phyloP scores from a whole-genome alignment of 2,113 vertebrate species.

The Procavia capensis region DNA sequence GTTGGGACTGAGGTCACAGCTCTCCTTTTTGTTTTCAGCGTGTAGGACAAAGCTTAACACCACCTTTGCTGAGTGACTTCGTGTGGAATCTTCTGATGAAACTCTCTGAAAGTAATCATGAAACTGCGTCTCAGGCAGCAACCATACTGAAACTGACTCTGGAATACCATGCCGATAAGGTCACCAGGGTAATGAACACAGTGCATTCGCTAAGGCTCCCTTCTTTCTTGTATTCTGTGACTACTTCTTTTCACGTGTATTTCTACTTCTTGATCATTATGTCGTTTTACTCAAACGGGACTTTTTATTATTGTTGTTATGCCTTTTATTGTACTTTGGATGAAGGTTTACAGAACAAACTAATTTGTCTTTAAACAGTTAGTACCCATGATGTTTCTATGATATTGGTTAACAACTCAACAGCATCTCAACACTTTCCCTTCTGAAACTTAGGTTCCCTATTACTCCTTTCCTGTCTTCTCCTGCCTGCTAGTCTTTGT shows the following conservation, averaged over 20 bases:
- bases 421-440: too few relatives aligned
- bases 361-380: too few relatives aligned
- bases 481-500: too few relatives aligned
- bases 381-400: too few relatives aligned
- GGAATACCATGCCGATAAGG: constrained; percentile 41
- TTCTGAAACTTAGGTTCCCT: too few relatives aligned
- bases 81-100: constrained; percentile 69
- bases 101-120: background rate
- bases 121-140: background rate
- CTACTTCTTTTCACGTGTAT: background rate
- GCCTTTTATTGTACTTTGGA: too few relatives aligned
- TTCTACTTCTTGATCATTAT: background rate
- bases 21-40: constrained; percentile 63
- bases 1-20: background rate
- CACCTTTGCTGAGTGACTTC: constrained; percentile 70
- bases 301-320: too few relatives aligned
- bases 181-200: constrained; percentile 60
- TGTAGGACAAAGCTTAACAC: constrained; percentile 54
- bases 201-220: background rate
- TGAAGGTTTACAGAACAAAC: too few relatives aligned
- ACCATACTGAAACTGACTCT: constrained; percentile 45
- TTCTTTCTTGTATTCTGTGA: background rate
- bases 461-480: too few relatives aligned
- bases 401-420: too few relatives aligned
- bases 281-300: background rate